These are phyloP conservation scores for Forbesichthys papilliferus DNA, from an alignment of 2,113 vertebrate genomes.

Conservation along the genomic window DNA sequence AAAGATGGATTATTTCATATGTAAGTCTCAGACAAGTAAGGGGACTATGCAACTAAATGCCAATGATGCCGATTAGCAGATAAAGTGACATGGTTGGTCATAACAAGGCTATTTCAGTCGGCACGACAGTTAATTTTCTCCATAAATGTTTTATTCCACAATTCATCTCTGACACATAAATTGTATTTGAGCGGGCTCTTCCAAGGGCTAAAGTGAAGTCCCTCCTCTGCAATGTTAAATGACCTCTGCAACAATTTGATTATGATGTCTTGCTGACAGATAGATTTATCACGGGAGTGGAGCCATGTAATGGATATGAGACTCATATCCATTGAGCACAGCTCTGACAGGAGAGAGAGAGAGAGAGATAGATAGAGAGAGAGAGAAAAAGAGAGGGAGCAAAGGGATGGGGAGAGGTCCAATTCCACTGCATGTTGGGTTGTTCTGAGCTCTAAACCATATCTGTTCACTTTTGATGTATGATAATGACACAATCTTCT, in stretches of 20 bases:
- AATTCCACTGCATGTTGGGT: slow-evolving; percentile 3
- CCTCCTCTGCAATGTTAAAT: slow-evolving; percentile 78
- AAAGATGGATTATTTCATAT: slow-evolving; percentile 7
- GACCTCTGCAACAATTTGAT: slow-evolving; percentile 84
- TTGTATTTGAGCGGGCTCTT: slow-evolving; percentile 74
- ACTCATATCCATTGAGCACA: slow-evolving; percentile 25
- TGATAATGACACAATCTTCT: slow-evolving; percentile 58
- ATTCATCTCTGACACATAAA: slow-evolving; percentile 80
- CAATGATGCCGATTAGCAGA: slow-evolving; percentile 60
- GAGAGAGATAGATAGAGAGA: slow-evolving; percentile 39
- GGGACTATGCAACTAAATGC: slow-evolving; percentile 40
- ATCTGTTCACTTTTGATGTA: slow-evolving; percentile 62
- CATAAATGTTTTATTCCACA: slow-evolving; percentile 72
- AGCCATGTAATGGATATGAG: slow-evolving; percentile 75
- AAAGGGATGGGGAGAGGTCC: background rate
- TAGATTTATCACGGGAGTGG: slow-evolving; percentile 75
- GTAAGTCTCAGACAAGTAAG: slow-evolving; percentile 33
- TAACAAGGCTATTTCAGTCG: slow-evolving; percentile 66
- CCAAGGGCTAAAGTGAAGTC: slow-evolving; percentile 70
- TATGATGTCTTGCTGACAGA: slow-evolving; percentile 79
- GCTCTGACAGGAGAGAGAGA: slow-evolving; percentile 52
- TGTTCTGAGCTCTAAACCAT: slow-evolving; percentile 39
- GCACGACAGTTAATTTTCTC: slow-evolving; percentile 74
- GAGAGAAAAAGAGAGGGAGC: background rate
- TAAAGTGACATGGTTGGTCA: slow-evolving; percentile 67